phyloP scores from a whole-genome alignment of 2,888 invertebrate genomes.

The Stenolophus ochropezus region DNA sequence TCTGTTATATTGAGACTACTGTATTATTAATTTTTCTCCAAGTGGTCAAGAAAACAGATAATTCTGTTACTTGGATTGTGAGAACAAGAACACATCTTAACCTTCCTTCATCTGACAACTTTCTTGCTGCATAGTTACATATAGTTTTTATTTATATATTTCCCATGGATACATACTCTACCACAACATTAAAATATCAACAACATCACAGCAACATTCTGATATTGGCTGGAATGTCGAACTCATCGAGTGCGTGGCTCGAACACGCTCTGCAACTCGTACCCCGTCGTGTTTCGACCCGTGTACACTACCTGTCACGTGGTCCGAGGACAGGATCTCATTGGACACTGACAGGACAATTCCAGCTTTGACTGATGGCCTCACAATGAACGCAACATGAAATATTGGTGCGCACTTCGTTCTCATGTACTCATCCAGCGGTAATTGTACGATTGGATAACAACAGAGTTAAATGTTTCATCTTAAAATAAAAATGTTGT shows the following conservation, averaged over 20 bases:
- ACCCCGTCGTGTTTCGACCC: slow-evolving; percentile 5
- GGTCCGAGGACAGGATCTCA: slow-evolving; percentile 44
- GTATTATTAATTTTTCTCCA: too few relatives aligned
- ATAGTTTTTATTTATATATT: not conserved
- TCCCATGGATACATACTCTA: not conserved
- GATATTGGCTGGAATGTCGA: not conserved
- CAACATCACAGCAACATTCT: slow-evolving; percentile 1
- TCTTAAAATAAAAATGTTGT: too few relatives aligned
- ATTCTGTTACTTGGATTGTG: too few relatives aligned
- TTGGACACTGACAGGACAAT: slow-evolving; percentile 52
- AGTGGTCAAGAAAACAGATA: too few relatives aligned
- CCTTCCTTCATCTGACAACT: too few relatives aligned
- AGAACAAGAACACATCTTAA: too few relatives aligned
- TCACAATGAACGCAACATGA: slow-evolving; percentile 19
- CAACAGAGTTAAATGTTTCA: not conserved
- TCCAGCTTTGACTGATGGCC: slow-evolving; percentile 48
- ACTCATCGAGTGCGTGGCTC: slow-evolving; percentile 6
- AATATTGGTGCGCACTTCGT: slow-evolving; percentile 3
- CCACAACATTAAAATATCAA: not conserved
- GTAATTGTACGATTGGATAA: not conserved
- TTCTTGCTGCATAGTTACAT: not conserved
- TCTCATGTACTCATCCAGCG: not conserved
- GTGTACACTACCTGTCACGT: not conserved
- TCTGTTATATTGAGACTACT: too few relatives aligned
- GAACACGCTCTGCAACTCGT: not conserved